Base-by-base conservation (phyloP, 1,140 invertebrate genomes). In the Drosophila kohkoa region DNA sequence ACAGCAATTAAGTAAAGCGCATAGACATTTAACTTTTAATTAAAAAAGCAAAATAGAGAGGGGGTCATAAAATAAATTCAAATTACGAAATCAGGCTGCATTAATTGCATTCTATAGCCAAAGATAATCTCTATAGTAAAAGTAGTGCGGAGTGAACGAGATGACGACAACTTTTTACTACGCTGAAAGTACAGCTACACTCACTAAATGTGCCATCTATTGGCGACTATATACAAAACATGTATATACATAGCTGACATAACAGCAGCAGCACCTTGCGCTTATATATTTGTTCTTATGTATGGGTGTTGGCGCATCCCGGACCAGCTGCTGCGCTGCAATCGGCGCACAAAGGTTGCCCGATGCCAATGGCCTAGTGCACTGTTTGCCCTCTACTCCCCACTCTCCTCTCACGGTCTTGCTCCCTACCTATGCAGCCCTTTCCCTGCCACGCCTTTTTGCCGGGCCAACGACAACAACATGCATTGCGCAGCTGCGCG, bases 331-430 rank as follows among this genome's bases (percentile, higher is more conserved):
- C 75, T 75, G 68, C 11, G 67, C 82, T 81, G 82, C 82, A 85
- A 80, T 83, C 52, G 76, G 76, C 72, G 73, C 72, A 58, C 67
- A 81, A 77, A 85, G 82, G 82, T 86, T 85, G 81, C 69, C 38
- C 78, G 81, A 88, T 88, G 83, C 83, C 85, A 88, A 88, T 88
- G 83, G 83, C 83, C 83, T 88, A 88, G 83, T 88, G 83, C 83
- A 89, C 85, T 88, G 68, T 63, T 43, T 13, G 41, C 2, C 66
- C 62, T 7, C 38, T 16, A 16, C 28, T 4, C 13, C n/a, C 25
- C 3, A 7, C 3, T 8, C 15, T 0, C n/a, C 2, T 5, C 20
- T 43, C 35, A 38, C 7, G 8, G 2, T 10, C 35, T 38, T 10
- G 35, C 35, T 38, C 35, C 35, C 35, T 10, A 8, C 45, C 54